Evolutionary conservation across 2,888 invertebrate genomes (phyloP).

Genomic region (Ametastegia equiseti): DNA sequence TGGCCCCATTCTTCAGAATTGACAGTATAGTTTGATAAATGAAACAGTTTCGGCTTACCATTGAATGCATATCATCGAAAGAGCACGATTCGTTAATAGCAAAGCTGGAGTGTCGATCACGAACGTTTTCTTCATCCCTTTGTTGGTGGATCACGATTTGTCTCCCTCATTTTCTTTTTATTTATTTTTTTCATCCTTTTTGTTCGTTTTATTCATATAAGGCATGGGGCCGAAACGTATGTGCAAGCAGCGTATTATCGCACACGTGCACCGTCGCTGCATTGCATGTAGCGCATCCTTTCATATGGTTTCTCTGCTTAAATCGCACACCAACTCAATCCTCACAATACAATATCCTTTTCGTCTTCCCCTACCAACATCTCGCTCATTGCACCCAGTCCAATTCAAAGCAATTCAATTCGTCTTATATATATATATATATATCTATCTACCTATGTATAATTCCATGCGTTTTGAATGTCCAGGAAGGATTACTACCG

Average conservation of each 20-base stretch:
- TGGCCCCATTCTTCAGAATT: not conserved
- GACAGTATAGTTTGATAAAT: not conserved
- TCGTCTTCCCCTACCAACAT: slow-evolving; percentile 55
- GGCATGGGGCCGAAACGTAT: not conserved
- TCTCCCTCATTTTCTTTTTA: not conserved
- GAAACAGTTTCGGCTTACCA: not conserved
- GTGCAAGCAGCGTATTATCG: slow-evolving; percentile 6
- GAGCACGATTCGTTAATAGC: slow-evolving; percentile 40
- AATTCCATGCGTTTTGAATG: slow-evolving; percentile 72
- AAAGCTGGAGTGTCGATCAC: slow-evolving; percentile 17
- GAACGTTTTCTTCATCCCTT: slow-evolving; percentile 37
- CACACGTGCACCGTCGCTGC: slow-evolving; percentile 7
- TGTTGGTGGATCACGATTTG: slow-evolving; percentile 17
- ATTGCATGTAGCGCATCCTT: not conserved
- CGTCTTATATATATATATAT: too few relatives aligned
- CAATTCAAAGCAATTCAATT: slow-evolving; percentile 74
- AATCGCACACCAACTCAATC: slow-evolving; percentile 12
- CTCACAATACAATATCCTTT: slow-evolving; percentile 34
- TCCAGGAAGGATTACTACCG: slow-evolving; percentile 72
- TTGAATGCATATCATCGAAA: slow-evolving; percentile 8
- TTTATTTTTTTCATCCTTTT: not conserved
- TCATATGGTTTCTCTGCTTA: not conserved
- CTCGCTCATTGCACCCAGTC: slow-evolving; percentile 56
- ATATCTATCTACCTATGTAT: too few relatives aligned
- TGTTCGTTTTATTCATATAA: slow-evolving; percentile 12